These are phyloP conservation scores for Napeogenes inachia DNA, from an alignment of 2,888 invertebrate genomes.

Conservation along the genomic window DNA sequence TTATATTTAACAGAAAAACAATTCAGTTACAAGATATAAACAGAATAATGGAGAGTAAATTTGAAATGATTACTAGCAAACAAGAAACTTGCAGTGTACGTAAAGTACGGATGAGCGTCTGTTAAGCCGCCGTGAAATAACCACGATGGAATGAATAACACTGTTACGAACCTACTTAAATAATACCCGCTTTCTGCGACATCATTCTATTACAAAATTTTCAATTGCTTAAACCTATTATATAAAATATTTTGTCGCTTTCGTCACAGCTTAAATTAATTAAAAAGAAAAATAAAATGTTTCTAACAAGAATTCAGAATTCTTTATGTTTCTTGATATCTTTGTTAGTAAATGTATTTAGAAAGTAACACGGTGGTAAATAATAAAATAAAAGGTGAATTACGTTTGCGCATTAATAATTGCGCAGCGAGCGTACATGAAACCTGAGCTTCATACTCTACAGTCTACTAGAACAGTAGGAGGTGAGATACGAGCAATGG, in stretches of 20 bases:
- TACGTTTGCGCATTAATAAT: background rate
- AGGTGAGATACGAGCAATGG: slow-evolving; percentile 14
- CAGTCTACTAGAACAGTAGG: slow-evolving; percentile 24
- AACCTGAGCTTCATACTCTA: slow-evolving; percentile 15
- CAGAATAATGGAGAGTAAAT: slow-evolving; percentile 5
- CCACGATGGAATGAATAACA: slow-evolving; percentile 52
- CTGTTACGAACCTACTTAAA: slow-evolving; percentile 54
- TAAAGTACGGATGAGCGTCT: slow-evolving; percentile 25
- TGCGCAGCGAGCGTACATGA: slow-evolving; percentile 9
- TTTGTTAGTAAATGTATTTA: background rate
- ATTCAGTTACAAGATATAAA: slow-evolving; percentile 1
- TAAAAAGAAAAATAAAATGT: background rate
- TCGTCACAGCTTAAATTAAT: background rate
- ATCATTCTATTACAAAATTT: slow-evolving; percentile 9
- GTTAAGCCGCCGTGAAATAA: slow-evolving; percentile 70
- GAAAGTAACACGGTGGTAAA: background rate
- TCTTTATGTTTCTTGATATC: too few relatives aligned
- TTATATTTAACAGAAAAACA: background rate
- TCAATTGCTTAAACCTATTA: slow-evolving; percentile 5
- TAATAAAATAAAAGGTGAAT: background rate
- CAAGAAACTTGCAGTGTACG: slow-evolving; percentile 19
- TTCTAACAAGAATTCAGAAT: background rate
- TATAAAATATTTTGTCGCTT: background rate
- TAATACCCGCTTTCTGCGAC: slow-evolving; percentile 33
- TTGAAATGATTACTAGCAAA: slow-evolving; percentile 16